These are phyloP conservation scores for Beris morrisii DNA, from an alignment of 2,888 invertebrate genomes.

Conservation along the genomic window DNA sequence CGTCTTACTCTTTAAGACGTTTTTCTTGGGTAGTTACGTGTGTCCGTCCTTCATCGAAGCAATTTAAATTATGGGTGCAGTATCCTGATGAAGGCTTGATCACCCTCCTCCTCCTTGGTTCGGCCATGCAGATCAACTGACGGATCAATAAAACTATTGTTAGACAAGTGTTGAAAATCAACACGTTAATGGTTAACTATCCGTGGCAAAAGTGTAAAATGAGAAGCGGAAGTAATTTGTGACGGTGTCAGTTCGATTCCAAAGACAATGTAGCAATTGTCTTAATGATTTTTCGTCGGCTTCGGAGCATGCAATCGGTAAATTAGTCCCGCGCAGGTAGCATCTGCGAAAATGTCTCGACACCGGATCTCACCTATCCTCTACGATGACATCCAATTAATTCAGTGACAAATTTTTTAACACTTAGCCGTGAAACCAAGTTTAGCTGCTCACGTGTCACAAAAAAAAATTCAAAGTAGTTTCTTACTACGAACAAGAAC, in stretches of 20 bases:
- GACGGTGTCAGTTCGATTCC: constrained; percentile 21
- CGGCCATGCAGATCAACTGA: background rate
- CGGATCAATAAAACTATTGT: constrained; percentile 25
- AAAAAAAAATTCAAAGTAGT: background rate
- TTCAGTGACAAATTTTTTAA: constrained; percentile 2
- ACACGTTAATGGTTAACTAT: constrained; percentile 26
- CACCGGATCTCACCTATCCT: no score
- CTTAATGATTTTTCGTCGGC: constrained; percentile 17
- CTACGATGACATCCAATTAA: constrained; percentile 3
- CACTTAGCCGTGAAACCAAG: background rate
- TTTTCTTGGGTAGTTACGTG: no score
- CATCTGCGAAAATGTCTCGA: background rate
- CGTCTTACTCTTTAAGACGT: no score
- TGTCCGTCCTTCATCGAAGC: no score
- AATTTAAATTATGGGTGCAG: no score
- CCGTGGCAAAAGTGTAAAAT: constrained; percentile 32
- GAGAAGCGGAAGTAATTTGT: constrained; percentile 26
- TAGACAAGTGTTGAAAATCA: constrained; percentile 31
- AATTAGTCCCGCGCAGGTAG: constrained; percentile 23
- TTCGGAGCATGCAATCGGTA: constrained; percentile 22
- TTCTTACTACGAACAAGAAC: background rate
- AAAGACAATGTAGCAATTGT: background rate
- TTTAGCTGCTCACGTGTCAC: background rate
- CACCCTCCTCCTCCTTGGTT: no score
- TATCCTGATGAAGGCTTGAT: no score